A percentile compares a stretch with the other conserved stretches of the same genome.
Conservation (phyloP, 1,140 invertebrate genomes). For the Hydropsyche tenuis region DNA sequence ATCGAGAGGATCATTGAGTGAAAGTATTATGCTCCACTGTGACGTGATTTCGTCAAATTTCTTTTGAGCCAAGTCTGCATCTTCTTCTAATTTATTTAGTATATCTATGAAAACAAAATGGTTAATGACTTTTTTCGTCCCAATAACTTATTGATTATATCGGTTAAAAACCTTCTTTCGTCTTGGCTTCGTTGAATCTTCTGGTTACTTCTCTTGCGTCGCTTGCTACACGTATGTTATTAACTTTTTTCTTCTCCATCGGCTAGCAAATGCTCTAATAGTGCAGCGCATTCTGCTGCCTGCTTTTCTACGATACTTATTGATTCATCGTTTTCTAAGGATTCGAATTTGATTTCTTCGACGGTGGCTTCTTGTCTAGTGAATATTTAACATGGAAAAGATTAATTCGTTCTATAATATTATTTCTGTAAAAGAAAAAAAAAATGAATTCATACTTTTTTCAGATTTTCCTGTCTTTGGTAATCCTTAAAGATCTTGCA, state of each 20-base stretch:
- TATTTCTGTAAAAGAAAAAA: too few species aligned
- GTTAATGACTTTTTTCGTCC: neutral
- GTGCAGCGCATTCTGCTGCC: constrained; percentile 64
- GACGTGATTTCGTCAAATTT: constrained; percentile 75
- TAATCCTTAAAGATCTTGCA: constrained; percentile 67
- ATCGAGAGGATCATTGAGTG: constrained; percentile 79
- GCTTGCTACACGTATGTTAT: constrained; percentile 75
- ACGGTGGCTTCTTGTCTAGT: constrained; percentile 1
- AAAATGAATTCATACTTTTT: constrained; percentile 63
- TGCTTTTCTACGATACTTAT: constrained; percentile 63
- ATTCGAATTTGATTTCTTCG: constrained; percentile 41
- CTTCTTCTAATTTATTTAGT: constrained; percentile 70
- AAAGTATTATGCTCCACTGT: constrained; percentile 76
- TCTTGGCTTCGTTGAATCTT: constrained; percentile 57
- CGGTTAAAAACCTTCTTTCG: neutral
- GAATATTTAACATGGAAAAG: too few species aligned
- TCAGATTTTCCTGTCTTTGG: constrained; percentile 64
- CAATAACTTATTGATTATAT: neutral
- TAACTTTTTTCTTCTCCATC: constrained; percentile 76
- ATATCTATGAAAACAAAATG: constrained; percentile 54
- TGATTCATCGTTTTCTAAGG: constrained; percentile 45
- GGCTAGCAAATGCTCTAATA: constrained; percentile 66
- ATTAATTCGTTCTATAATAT: too few species aligned
- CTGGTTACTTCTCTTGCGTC: constrained; percentile 72
- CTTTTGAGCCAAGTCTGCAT: constrained; percentile 67